A percentile compares a stretch with the other conserved stretches of the same genome.
Conservation (phyloP, 1,140 invertebrate genomes). For the Eumaeus atala region DNA sequence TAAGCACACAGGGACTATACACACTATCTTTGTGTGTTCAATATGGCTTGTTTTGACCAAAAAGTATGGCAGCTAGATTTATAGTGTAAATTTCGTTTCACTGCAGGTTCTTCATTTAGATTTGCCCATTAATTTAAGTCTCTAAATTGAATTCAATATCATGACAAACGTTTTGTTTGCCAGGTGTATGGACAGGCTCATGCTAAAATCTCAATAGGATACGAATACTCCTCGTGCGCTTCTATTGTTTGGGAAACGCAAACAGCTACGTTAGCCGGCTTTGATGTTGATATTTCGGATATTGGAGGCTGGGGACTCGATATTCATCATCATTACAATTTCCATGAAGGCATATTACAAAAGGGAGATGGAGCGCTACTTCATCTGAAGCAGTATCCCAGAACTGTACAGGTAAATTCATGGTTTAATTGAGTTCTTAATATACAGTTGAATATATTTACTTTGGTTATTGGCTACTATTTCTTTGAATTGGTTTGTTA, state of each 20-base stretch:
- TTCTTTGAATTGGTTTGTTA: background rate
- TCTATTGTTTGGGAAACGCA: constrained; percentile 95
- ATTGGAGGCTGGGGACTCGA: constrained; percentile 98
- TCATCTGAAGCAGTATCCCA: constrained; percentile 93
- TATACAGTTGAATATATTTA: no score
- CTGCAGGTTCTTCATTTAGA: no score
- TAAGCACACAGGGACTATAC: no score
- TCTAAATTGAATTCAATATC: no score
- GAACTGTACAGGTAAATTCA: constrained; percentile 81
- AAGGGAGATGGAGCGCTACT: constrained; percentile 96
- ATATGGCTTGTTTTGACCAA: no score
- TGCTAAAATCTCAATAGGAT: constrained; percentile 92
- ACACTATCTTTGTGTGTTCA: no score
- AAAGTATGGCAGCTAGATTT: background rate
- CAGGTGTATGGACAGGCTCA: constrained; percentile 89
- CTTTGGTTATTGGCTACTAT: background rate
- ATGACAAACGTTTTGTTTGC: constrained; percentile 10
- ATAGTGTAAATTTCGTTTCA: no score
- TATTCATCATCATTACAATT: constrained; percentile 98
- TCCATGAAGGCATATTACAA: constrained; percentile 96
- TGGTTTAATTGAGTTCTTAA: no score
- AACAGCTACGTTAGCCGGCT: constrained; percentile 94
- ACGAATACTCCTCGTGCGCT: constrained; percentile 92
- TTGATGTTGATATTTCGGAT: constrained; percentile 97
- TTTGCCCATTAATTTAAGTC: no score